These are phyloP conservation scores for Microctenopoma stevenorrisi DNA, from an alignment of 2,797 vertebrate genomes.

Conservation along the genomic window DNA sequence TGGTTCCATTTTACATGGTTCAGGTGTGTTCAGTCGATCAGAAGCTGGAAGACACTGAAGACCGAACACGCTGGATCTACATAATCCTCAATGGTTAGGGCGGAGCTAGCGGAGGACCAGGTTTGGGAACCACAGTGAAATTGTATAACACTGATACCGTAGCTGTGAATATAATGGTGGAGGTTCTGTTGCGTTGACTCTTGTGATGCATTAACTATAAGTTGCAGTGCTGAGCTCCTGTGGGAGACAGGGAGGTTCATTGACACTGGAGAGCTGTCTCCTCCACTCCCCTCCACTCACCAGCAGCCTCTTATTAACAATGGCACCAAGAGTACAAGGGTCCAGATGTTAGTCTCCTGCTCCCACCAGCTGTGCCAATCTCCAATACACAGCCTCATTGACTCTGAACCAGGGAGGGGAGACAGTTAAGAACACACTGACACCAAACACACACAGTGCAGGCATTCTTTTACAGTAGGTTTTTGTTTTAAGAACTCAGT, in stretches of 20 bases:
- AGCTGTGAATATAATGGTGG: neutral
- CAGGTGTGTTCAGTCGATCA: no score
- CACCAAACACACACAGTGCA: conserved; percentile 25
- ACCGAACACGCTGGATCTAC: no score
- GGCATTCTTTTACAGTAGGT: conserved; percentile 17
- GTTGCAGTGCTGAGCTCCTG: conserved; percentile 34
- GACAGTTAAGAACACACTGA: conserved; percentile 65
- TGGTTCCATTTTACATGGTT: no score
- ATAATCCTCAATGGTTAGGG: no score
- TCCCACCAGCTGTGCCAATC: conserved; percentile 79
- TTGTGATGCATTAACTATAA: conserved; percentile 37
- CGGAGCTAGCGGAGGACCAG: no score
- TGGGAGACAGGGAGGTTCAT: conserved; percentile 71
- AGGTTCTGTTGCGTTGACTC: conserved; percentile 21
- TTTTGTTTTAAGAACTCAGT: conserved; percentile 33
- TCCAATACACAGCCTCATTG: conserved; percentile 79
- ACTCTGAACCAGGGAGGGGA: conserved; percentile 61
- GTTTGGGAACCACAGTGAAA: neutral
- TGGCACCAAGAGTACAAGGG: conserved; percentile 71
- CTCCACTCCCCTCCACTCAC: conserved; percentile 72
- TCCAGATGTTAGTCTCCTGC: conserved; percentile 79
- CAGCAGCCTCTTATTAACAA: conserved; percentile 78
- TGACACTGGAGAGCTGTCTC: conserved; percentile 77
- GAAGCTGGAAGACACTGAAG: no score
- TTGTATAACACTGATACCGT: conserved; percentile 4